Evolutionary conservation across 2,888 invertebrate genomes (phyloP), one percentile per base, ranked within the genome.

Genomic region (Glaucopsyche alexis): DNA sequence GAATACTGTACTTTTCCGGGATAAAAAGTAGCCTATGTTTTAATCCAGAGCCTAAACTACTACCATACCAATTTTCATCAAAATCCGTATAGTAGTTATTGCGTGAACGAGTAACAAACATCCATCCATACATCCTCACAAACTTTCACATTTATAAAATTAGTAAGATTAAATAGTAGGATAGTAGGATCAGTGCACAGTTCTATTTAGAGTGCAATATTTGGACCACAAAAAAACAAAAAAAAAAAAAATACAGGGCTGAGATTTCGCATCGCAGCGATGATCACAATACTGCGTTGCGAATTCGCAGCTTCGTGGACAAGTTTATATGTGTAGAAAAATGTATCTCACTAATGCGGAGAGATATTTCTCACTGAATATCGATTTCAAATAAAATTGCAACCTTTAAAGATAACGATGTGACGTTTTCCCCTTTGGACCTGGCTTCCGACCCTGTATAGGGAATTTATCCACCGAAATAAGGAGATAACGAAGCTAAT

Each of bases 311-410:
- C 7, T 13, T 2, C 29, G 38, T 60, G 60, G 13, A 60, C 13
- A 60, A 6, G 29, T 13, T 6, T 6, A 2, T 14, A 11, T 16
- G 60, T 14, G 14, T 38, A 60, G 60, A 60, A 60, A 77, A 74
- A 75, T 73, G 71, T 71, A 67, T 72, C 72, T 50, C 71, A 75
- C 73, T 76, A 76, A 78, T 76, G 75, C 83, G 84, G 84, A 84
- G 84, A 82, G 82, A 81, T 83, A 80, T 87, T 85, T 87, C 86
- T 85, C 86, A 87, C 83, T 85, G 89, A 88, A 90, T 93, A 93
- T 93, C 93, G 93, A 93, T 93, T 93, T 92, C 93, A 90, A 90
- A 93, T 93, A 92, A 91, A 91, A 92, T 91, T 92, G 91, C 92
- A 93, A 91, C 93, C 90, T 93, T 93, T 91, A 88, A 87, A 87